Base-by-base conservation (phyloP, 2,888 invertebrate genomes). In the Pterobdella sp. region DNA sequence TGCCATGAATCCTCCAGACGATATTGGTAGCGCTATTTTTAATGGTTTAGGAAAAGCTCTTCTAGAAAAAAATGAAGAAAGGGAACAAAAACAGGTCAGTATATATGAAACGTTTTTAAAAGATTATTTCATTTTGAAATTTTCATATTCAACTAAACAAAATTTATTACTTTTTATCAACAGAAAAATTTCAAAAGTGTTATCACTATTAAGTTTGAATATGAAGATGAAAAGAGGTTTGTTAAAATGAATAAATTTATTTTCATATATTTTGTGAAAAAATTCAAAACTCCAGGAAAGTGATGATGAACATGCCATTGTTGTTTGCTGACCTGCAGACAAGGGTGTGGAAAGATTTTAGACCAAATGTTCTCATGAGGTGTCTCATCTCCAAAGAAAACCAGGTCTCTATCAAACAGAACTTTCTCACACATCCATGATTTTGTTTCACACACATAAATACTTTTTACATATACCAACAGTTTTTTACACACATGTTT, bases 181-280 rank as follows among this genome's bases (percentile, higher is more conserved):
- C 35, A 35, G 35, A 32, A 65, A 14, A 34, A 34, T 52, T 56
- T 60, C n/a, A 52, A 60, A 29, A 52, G 34, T n/a, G 26, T 35
- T 14, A 71, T 71, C 34, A 56, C 35, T 34, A 56, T 71, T 1
- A 71, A 71, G 35, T 56, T 71, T 35, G 71, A 71, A 35, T 71
- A 35, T 71, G 71, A 71, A 63, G 71, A 71, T 60, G 71, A 71
- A 71, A 63, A 56, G 10, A 71, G 71, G 71, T 71, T 56, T 14
- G 60, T n/a, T 7, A 3, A 26, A n/a, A n/a, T n/a, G n/a, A n/a
- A n/a, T n/a, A n/a, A n/a, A n/a, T n/a, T n/a, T n/a, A n/a, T n/a
- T n/a, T n/a, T n/a, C n/a, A n/a, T n/a, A n/a, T n/a, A n/a, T n/a
- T n/a, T n/a, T n/a, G n/a, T n/a, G n/a, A n/a, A n/a, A n/a, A n/a